Percentiles rank a stretch among this genome's conserved stretches.
These are phyloP conservation scores for Sebastes paucispinis DNA, from an alignment of 2,797 vertebrate genomes.

Conservation along the genomic window DNA sequence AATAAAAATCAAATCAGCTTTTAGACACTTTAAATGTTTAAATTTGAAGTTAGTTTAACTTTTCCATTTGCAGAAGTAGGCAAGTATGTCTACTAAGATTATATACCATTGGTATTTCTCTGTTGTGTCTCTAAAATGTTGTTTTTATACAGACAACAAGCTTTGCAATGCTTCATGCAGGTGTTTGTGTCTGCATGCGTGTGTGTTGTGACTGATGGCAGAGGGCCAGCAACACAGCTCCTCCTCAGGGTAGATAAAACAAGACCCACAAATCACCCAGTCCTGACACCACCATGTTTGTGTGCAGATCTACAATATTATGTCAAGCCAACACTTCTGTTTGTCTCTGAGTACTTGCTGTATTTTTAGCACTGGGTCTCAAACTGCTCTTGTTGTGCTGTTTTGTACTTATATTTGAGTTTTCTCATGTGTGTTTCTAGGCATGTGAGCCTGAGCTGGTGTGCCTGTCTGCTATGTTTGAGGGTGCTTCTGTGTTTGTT, in stretches of 20 bases:
- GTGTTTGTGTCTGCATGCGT: constrained; percentile 16
- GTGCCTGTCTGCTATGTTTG: not conserved
- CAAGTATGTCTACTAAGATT: not conserved
- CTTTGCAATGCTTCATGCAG: constrained; percentile 24
- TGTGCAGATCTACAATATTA: constrained; percentile 15
- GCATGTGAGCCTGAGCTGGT: not conserved
- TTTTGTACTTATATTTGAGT: not conserved
- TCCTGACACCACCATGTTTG: constrained; percentile 44
- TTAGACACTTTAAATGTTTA: constrained; percentile 1
- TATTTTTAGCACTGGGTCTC: not conserved
- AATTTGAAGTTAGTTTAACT: not conserved
- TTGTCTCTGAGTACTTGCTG: constrained; percentile 8
- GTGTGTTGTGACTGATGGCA: constrained; percentile 66
- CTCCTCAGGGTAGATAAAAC: constrained; percentile 72
- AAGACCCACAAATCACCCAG: constrained; percentile 72
- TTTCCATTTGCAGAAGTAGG: not conserved
- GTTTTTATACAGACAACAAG: not conserved
- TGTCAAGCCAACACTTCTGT: constrained; percentile 14
- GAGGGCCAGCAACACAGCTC: constrained; percentile 65
- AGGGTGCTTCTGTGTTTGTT: not conserved
- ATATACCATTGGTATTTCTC: constrained; percentile 1
- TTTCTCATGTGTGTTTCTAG: not conserved
- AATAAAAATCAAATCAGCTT: constrained; percentile 1
- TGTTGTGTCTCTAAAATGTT: constrained; percentile 10
- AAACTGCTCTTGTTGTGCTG: not conserved